These are phyloP conservation scores for Ruditapes philippinarum DNA, from an alignment of 1,140 invertebrate genomes.

Conservation along the genomic window DNA sequence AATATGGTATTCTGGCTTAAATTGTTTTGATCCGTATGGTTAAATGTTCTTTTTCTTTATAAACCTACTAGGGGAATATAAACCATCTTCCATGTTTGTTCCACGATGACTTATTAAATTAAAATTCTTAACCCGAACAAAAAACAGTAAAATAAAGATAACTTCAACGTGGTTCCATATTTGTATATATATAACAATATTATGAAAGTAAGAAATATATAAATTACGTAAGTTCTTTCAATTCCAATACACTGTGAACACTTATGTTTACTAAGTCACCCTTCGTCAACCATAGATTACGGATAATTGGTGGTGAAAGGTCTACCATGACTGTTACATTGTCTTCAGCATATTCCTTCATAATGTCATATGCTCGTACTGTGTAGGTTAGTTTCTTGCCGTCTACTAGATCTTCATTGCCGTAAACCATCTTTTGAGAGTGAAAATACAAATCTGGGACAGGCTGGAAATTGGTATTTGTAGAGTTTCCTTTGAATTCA, in stretches of 20 bases:
- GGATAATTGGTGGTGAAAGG: slow-evolving; percentile 30
- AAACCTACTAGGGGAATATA: no score
- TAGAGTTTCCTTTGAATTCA: background rate
- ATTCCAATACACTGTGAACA: slow-evolving; percentile 24
- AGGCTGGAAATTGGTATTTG: no score
- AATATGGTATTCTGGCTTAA: no score
- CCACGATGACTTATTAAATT: no score
- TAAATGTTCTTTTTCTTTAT: no score
- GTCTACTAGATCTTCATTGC: slow-evolving; percentile 24
- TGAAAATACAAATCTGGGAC: background rate
- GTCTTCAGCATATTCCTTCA: slow-evolving; percentile 50
- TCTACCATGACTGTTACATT: slow-evolving; percentile 38
- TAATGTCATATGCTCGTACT: slow-evolving; percentile 50
- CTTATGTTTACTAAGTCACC: slow-evolving; percentile 21
- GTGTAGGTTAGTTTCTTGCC: slow-evolving; percentile 54
- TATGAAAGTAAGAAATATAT: no score
- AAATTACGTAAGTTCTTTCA: background rate
- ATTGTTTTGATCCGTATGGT: no score
- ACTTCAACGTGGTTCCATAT: no score
- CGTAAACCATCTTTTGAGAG: background rate
- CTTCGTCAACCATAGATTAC: slow-evolving; percentile 48
- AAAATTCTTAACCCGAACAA: no score
- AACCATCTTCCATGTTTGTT: no score
- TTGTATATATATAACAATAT: no score
- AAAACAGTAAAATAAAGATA: no score